phyloP scores from a whole-genome alignment of 2,888 invertebrate species.

The Luperina nickerlii region DNA sequence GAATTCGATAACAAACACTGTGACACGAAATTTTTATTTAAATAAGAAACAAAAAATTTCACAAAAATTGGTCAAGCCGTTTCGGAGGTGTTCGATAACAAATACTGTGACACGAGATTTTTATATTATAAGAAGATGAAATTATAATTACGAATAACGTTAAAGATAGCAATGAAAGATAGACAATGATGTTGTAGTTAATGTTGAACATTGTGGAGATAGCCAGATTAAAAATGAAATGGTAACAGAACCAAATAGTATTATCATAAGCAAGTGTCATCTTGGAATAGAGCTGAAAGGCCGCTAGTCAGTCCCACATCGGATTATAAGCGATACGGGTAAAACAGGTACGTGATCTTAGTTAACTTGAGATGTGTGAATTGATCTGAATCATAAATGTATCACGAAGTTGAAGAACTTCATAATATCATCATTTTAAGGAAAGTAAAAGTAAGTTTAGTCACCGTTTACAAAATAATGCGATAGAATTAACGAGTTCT shows the following conservation, averaged over 20 bases:
- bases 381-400: not conserved
- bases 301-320: not conserved
- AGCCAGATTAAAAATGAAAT: not conserved
- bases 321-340: not conserved
- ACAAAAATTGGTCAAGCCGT: too few species aligned
- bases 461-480: not conserved
- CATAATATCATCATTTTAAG: not conserved
- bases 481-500: too few species aligned
- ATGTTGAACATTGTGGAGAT: not conserved
- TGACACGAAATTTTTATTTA: too few species aligned
- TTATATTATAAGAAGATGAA: not conserved
- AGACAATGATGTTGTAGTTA: not conserved
- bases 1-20: too few species aligned
- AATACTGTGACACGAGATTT: too few species aligned
- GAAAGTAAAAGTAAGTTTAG: not conserved
- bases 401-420: not conserved
- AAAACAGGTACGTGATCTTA: not conserved
- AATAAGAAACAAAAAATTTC: too few species aligned
- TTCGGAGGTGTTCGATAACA: too few species aligned
- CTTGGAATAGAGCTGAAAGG: not conserved
- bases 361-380: not conserved
- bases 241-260: not conserved
- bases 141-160: not conserved
- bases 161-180: not conserved
- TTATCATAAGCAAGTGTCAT: not conserved